Evolutionary conservation across 2,888 invertebrate genomes (phyloP).

Genomic region (Adelognathus sp.): DNA sequence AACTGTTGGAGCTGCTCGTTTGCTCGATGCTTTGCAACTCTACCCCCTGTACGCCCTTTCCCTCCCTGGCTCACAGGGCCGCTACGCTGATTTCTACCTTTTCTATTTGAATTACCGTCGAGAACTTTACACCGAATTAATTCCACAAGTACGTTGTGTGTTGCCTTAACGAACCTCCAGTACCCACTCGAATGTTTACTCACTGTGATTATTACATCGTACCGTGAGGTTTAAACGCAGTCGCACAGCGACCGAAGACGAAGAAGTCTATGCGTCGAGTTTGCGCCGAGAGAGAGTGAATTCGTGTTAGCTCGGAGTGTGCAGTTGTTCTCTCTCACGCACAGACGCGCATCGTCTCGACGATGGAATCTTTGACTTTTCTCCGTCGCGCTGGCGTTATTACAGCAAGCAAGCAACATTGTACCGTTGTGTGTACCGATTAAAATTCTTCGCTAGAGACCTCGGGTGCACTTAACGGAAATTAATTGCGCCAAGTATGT

Average conservation of each 20-base stretch:
- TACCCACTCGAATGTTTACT: constrained; percentile 10
- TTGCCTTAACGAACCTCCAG: not conserved
- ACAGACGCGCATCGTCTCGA: too few relatives aligned
- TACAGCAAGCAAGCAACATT: not conserved
- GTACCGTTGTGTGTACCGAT: not conserved
- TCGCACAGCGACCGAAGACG: not conserved
- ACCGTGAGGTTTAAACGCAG: not conserved
- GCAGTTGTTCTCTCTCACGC: too few relatives aligned
- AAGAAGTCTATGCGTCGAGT: not conserved
- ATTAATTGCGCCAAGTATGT: constrained; percentile 45
- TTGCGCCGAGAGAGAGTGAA: not conserved
- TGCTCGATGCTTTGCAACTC: constrained; percentile 20
- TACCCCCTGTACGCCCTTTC: not conserved
- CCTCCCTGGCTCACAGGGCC: not conserved
- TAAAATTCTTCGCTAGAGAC: not conserved
- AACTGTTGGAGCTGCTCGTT: not conserved
- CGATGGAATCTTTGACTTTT: too few relatives aligned
- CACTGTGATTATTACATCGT: not conserved
- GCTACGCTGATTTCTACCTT: constrained; percentile 13
- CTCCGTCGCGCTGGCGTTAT: not conserved
- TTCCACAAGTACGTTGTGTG: not conserved
- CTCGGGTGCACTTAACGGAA: not conserved
- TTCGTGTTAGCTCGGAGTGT: too few relatives aligned
- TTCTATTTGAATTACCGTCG: not conserved
- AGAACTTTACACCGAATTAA: constrained; percentile 16